Conservation (phyloP, 2,888 invertebrate species). For the Spialia ferax region DNA sequence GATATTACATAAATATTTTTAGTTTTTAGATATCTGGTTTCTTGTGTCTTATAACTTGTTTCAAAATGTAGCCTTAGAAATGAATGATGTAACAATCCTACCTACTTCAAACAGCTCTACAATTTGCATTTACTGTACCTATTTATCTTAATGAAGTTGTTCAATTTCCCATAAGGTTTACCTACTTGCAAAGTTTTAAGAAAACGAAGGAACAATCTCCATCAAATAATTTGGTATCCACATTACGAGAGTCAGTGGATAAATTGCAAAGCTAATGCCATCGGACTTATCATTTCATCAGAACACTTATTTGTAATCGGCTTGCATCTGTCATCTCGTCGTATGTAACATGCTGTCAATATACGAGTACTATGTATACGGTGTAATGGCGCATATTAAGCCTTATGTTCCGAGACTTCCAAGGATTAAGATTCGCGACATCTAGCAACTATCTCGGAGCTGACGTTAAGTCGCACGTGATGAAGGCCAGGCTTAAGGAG, state of each 20-base stretch:
- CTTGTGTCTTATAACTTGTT: too few relatives aligned
- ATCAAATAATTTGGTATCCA: not conserved
- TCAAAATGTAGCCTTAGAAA: too few relatives aligned
- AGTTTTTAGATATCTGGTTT: too few relatives aligned
- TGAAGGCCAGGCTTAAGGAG: slow-evolving; percentile 21
- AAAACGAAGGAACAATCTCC: not conserved
- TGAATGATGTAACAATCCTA: too few relatives aligned
- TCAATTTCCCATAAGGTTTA: too few relatives aligned
- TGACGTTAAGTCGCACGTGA: slow-evolving; percentile 26
- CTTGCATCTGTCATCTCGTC: slow-evolving; percentile 32
- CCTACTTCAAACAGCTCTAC: too few relatives aligned
- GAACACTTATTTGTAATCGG: slow-evolving; percentile 25
- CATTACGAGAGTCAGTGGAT: not conserved
- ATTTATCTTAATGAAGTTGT: too few relatives aligned
- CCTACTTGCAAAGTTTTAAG: too few relatives aligned
- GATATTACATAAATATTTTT: too few relatives aligned
- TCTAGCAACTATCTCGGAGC: slow-evolving; percentile 17
- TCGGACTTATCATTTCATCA: slow-evolving; percentile 20
- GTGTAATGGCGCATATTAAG: slow-evolving; percentile 37
- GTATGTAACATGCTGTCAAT: slow-evolving; percentile 2
- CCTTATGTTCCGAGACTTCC: slow-evolving; percentile 18
- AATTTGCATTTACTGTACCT: too few relatives aligned
- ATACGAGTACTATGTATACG: too few relatives aligned
- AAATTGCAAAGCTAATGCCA: not conserved
- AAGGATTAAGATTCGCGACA: slow-evolving; percentile 34